These are phyloP conservation scores for Nephrotoma flavescens DNA, from an alignment of 2,888 invertebrate genomes.

Conservation along the genomic window DNA sequence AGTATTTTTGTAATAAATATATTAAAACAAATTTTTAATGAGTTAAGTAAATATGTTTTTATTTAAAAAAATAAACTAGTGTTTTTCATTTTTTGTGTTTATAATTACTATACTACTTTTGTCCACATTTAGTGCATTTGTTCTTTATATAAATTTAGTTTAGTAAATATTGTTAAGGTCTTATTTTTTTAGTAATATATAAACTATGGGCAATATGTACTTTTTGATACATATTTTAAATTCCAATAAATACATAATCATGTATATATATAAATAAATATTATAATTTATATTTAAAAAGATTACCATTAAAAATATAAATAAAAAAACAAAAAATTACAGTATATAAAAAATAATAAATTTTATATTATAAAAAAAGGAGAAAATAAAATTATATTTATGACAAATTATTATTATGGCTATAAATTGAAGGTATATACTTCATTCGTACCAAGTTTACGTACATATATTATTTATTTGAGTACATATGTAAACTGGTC, in stretches of 20 bases:
- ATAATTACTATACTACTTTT: neutral
- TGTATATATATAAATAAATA: neutral
- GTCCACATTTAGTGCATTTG: neutral
- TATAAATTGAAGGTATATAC: no score
- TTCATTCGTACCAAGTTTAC: no score
- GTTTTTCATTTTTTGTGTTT: neutral
- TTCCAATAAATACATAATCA: constrained; percentile 7
- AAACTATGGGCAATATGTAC: constrained; percentile 4
- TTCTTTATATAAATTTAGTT: neutral
- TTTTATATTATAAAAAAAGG: constrained; percentile 2
- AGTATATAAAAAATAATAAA: neutral
- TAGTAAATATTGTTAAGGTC: neutral
- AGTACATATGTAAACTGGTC: no score
- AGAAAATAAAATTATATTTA: neutral
- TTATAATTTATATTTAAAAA: constrained; percentile 3
- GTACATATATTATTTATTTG: no score
- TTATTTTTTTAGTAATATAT: neutral
- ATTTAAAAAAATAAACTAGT: neutral
- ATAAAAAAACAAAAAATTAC: neutral
- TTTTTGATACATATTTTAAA: constrained; percentile 5
- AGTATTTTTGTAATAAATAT: constrained; percentile 5
- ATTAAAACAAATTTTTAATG: neutral
- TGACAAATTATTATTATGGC: neutral
- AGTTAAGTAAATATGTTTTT: constrained; percentile 1
- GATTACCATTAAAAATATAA: neutral